phyloP scores from a whole-genome alignment of 2,888 invertebrate genomes.

The Xylocampa areola region DNA sequence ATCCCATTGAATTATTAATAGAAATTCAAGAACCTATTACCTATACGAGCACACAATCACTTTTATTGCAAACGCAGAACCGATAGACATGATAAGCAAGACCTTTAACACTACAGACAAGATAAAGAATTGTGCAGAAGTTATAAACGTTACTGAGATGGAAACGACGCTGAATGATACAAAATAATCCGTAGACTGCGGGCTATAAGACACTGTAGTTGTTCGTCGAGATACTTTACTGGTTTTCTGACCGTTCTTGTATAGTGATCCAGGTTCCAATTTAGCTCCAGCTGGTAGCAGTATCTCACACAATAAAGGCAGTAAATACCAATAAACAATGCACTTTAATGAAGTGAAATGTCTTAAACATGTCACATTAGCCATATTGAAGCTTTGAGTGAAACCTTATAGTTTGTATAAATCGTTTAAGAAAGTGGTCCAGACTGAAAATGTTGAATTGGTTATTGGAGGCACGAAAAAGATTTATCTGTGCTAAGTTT shows the following conservation, averaged over 20 bases:
- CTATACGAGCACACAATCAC: conserved; percentile 26
- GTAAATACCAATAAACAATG: conserved; percentile 57
- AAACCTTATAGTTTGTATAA: conserved; percentile 49
- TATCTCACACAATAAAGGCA: conserved; percentile 50
- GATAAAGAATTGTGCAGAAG: conserved; percentile 18
- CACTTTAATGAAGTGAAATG: conserved; percentile 52
- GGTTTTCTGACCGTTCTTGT: conserved; percentile 24
- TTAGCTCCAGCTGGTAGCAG: conserved; percentile 40
- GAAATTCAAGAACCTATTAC: conserved; percentile 35
- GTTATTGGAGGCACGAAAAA: conserved; percentile 33
- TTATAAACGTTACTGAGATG: not conserved
- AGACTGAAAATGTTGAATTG: conserved; percentile 30
- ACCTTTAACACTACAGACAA: conserved; percentile 41
- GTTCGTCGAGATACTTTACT: too few relatives aligned
- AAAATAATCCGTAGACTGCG: not conserved
- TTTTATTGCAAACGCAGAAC: conserved; percentile 40
- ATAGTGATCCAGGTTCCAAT: conserved; percentile 31
- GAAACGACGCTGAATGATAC: not conserved
- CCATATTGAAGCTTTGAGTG: conserved; percentile 59
- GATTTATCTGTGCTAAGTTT: conserved; percentile 30
- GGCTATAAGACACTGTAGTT: not conserved
- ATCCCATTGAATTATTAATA: conserved; percentile 46
- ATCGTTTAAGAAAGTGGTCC: conserved; percentile 49
- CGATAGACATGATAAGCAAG: conserved; percentile 38
- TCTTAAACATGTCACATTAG: conserved; percentile 68